These are phyloP conservation scores for Gandaritis pyraliata DNA, from an alignment of 2,888 invertebrate genomes.

Conservation along the genomic window DNA sequence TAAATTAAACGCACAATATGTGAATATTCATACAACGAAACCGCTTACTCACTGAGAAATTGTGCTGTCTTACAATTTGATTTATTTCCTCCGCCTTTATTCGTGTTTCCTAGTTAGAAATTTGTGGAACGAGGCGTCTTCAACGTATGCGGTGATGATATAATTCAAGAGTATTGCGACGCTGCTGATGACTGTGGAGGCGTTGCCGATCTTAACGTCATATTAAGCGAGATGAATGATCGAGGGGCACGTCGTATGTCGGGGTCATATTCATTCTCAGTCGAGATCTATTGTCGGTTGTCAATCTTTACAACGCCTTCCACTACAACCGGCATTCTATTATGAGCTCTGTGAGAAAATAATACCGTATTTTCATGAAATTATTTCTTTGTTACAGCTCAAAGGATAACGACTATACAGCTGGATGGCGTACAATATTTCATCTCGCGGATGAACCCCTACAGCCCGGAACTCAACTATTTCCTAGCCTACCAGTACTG, in stretches of 20 bases:
- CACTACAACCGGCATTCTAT: constrained; percentile 23
- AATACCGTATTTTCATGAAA: constrained; percentile 23
- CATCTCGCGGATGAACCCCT: constrained; percentile 94
- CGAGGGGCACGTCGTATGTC: constrained; percentile 49
- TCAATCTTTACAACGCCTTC: constrained; percentile 37
- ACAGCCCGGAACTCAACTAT: constrained; percentile 93
- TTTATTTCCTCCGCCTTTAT: constrained; percentile 17
- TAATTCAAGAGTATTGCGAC: constrained; percentile 32
- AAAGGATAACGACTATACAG: constrained; percentile 94
- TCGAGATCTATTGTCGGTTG: constrained; percentile 55
- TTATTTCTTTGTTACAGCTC: constrained; percentile 85
- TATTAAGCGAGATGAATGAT: constrained; percentile 56
- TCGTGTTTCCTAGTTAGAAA: constrained; percentile 23
- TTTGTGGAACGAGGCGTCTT: constrained; percentile 28
- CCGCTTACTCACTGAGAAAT: constrained; percentile 35
- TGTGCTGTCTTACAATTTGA: constrained; percentile 29
- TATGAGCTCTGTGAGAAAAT: constrained; percentile 14
- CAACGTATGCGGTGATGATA: constrained; percentile 27
- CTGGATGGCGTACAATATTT: constrained; percentile 94
- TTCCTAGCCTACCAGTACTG: constrained; percentile 95
- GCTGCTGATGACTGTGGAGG: constrained; percentile 44
- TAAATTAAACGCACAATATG: constrained; percentile 47
- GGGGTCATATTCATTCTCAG: constrained; percentile 62
- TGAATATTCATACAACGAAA: constrained; percentile 50
- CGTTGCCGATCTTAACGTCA: constrained; percentile 51